phyloP scores from a whole-genome alignment of 2,888 invertebrate species.

The Lasioglossum lativentre region DNA sequence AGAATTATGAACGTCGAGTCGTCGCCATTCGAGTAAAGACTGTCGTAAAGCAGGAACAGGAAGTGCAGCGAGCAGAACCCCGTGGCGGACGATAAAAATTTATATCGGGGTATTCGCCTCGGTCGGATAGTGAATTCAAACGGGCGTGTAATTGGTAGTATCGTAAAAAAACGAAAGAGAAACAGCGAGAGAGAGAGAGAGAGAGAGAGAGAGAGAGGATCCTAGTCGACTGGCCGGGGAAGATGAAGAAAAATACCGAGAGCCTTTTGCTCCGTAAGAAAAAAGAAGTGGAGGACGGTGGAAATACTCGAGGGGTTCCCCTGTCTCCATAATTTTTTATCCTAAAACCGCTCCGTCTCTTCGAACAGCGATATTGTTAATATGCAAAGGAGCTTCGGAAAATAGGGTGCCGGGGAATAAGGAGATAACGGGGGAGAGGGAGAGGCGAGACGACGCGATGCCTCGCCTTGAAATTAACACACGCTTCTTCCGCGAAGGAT shows the following conservation, averaged over 20 bases:
- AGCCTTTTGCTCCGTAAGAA: constrained; percentile 18
- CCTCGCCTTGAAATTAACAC: constrained; percentile 69
- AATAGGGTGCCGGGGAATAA: constrained; percentile 83
- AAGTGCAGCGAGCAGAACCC: constrained; percentile 64
- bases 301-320: constrained; percentile 64
- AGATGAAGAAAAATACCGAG: constrained; percentile 34
- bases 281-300: constrained; percentile 67
- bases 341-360: constrained; percentile 77
- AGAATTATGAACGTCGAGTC: constrained; percentile 52
- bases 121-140: constrained; percentile 84
- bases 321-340: constrained; percentile 83
- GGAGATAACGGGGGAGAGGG: constrained; percentile 74
- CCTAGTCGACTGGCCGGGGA: neutral
- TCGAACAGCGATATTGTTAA: constrained; percentile 84
- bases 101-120: constrained; percentile 79
- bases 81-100: constrained; percentile 79
- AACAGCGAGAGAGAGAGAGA: constrained; percentile 57
- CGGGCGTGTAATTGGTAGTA: constrained; percentile 85
- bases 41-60: constrained; percentile 65
- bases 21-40: constrained; percentile 35
- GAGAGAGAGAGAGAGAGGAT: constrained; percentile 49
- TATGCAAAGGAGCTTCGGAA: constrained; percentile 84
- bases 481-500: constrained; percentile 69
- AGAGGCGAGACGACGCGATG: constrained; percentile 31
- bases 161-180: constrained; percentile 81